These are phyloP conservation scores for Aeoliscus strigatus DNA, from an alignment of 2,797 vertebrate genomes.

Conservation along the genomic window DNA sequence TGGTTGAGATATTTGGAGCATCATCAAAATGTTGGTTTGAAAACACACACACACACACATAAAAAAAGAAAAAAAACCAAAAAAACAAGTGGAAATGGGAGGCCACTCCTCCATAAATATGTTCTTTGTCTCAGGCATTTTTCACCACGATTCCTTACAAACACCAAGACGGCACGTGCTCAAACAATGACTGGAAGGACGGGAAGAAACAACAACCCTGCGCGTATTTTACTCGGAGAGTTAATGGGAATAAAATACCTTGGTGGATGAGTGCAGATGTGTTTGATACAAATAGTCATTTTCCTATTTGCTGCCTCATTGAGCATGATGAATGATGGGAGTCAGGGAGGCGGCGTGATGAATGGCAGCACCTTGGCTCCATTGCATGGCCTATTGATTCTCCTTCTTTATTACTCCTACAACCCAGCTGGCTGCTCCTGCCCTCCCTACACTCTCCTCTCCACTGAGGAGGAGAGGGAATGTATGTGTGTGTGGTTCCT, in stretches of 20 bases:
- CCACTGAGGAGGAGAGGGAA: conserved; percentile 21
- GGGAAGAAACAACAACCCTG: conserved; percentile 83
- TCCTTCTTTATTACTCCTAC: conserved; percentile 99
- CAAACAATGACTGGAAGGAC: conserved; percentile 28
- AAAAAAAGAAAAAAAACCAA: conserved; percentile 1
- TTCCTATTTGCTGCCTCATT: conserved; percentile 99
- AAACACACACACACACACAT: conserved; percentile 63
- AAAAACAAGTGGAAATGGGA: background rate
- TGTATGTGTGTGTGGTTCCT: conserved; percentile 27
- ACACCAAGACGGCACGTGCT: conserved; percentile 52
- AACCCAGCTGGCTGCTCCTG: conserved; percentile 95
- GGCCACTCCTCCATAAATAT: conserved; percentile 71
- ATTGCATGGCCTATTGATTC: conserved; percentile 99
- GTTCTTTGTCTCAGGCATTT: conserved; percentile 80
- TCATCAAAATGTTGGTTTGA: conserved; percentile 73
- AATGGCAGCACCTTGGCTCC: conserved; percentile 99
- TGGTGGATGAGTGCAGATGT: conserved; percentile 99
- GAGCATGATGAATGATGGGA: conserved; percentile 99
- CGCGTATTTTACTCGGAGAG: conserved; percentile 99
- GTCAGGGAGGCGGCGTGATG: conserved; percentile 99
- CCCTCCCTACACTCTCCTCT: conserved; percentile 63
- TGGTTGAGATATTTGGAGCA: conserved; percentile 45
- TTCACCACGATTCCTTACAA: conserved; percentile 81
- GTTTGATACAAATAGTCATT: conserved; percentile 99
- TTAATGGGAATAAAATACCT: conserved; percentile 99